Evolutionary conservation across 2,888 invertebrate genomes (phyloP), one percentile per base, ranked within the genome.

Genomic region (Drosophila parthenogenetica): DNA sequence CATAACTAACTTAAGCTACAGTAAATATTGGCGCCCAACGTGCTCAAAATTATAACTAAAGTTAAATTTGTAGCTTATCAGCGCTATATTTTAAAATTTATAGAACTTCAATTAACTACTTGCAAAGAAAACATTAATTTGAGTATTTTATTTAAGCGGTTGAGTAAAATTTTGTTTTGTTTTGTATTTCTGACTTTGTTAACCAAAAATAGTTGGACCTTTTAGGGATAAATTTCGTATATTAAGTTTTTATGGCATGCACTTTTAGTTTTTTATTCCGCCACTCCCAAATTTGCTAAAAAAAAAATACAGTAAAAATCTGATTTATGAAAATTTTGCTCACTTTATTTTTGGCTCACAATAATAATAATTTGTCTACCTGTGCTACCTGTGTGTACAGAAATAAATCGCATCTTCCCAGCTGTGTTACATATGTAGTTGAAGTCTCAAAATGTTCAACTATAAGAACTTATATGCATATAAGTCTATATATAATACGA

Each of bases 341-440:
- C 40, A 39, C 40, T 54, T 29, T 54, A 29, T 17, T 54, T 46
- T 32, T 42, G 16, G 40, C 25, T 14, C 17, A 17, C 10, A 40
- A 32, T 46, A 22, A 37, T 51, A 16, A 37, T 66, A 25, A 2
- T 42, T 55, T 65, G 29, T 29, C 29, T 35, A 35, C 35, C 35
- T 35, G 13, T 40, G 17, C n/a, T 69, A 73, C 59, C 69, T 59
- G 48, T n/a, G 50, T 22, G 16, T 14, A 11, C 42, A 54, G 32
- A 45, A 58, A 25, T 42, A 17, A n/a, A 53, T 8, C 29, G 22
- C 43, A 45, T n/a, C 37, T 37, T 3, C 37, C 39, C 74, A 65
- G 60, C 69, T 69, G 64, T 74, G 37, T 39, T 55, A 61, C 79
- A 73, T 78, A 22, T 73, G 69, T 58, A 57, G 37, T 45, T 61